These are phyloP conservation scores for Mycetomoellerius zeteki DNA, from an alignment of 1,140 invertebrate species.

Conservation along the genomic window DNA sequence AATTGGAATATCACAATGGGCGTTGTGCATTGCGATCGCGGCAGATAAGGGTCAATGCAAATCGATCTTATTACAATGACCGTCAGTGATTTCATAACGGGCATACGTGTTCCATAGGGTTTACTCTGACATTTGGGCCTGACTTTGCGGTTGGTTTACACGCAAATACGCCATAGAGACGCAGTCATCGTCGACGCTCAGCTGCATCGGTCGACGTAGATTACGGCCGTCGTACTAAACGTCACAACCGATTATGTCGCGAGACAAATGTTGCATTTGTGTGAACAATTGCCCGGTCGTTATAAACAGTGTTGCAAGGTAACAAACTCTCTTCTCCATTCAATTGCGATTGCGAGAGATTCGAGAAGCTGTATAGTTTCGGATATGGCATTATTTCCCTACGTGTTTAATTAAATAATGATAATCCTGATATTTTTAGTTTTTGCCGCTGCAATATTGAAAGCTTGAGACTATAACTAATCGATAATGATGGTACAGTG, in stretches of 20 bases:
- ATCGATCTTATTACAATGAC: conserved; percentile 35
- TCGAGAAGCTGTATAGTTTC: background rate
- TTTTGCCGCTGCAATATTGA: background rate
- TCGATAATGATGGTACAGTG: too few relatives aligned
- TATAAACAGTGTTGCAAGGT: background rate
- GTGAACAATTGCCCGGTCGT: background rate
- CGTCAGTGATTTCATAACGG: background rate
- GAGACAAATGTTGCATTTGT: conserved; percentile 47
- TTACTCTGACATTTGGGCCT: conserved; percentile 29
- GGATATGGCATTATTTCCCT: background rate
- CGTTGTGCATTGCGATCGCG: conserved; percentile 38
- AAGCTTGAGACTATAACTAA: background rate
- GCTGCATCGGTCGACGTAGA: conserved; percentile 36
- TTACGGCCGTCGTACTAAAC: conserved; percentile 43
- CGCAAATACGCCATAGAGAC: conserved; percentile 38
- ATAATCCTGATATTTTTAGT: background rate
- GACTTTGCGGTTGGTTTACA: conserved; percentile 37
- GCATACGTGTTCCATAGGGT: background rate
- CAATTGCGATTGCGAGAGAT: background rate
- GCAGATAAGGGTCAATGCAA: conserved; percentile 48
- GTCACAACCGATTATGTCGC: conserved; percentile 51
- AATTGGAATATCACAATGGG: conserved; percentile 60
- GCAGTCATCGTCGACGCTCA: conserved; percentile 14
- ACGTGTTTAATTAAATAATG: background rate
- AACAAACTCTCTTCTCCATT: background rate